Base-by-base conservation (phyloP, 1,140 invertebrate genomes). In the Himalopsyche phryganea region DNA sequence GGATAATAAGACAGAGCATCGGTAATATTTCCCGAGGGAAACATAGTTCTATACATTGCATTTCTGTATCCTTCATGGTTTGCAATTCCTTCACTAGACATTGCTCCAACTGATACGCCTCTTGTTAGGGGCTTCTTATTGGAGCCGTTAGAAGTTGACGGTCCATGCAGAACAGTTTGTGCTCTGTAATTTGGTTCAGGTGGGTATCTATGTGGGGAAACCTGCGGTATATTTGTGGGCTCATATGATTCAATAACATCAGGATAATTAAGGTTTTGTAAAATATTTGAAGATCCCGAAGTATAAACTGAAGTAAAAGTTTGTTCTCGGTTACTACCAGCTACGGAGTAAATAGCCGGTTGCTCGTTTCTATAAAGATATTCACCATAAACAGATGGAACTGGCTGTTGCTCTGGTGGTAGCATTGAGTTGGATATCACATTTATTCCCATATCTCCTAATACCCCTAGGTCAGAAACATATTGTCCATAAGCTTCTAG, bases 1-100 rank as follows among this genome's bases (percentile, higher is more conserved):
- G 87, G 87, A 70, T 90, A 89, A 60, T 90, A 90, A 0, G 85
- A 85, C 35, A 89, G 71, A 14, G 86, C 86, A 67, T 89, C 87
- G 0, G 87, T 89, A 19, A 89, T 83, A 68, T 87, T 88, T 13
- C 84, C 83, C 1, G 83, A 80, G 33, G 85, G 86, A 69, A 86
- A 88, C 75, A 82, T 85, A 11, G 81, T 80, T 23, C 84, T 76
- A 66, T 86, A 84, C 69, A 83, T 79, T 1, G 78, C 77, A 17
- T 73, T 74, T 74, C 86, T 87, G 66, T 86, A 86, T 38, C 79
- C 81, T 61, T 88, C 86, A 69, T 85, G 80, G 66, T 83, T 81
- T 58, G 79, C 71, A 54, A 83, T 70, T 15, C 76, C 71, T 50
- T 85, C 81, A 38, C 73, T 77, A 14, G 73, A 70, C 18, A 76